Percentiles rank a stretch among this genome's conserved stretches.
These are phyloP conservation scores for Caenorhabditis japonica DNA, from an alignment of 2,888 invertebrate genomes.

Conservation along the genomic window DNA sequence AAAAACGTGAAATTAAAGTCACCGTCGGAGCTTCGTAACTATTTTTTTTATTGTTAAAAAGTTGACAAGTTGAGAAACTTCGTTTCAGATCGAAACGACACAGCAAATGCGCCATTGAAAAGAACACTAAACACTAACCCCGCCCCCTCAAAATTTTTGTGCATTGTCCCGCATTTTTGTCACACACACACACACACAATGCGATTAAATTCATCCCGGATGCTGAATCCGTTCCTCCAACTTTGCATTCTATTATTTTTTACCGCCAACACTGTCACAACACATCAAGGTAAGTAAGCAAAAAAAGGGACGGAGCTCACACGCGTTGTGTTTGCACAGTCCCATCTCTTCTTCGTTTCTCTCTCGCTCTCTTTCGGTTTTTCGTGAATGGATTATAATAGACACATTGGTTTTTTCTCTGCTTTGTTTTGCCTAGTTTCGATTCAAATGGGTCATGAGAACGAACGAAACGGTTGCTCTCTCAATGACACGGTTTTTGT, in stretches of 20 bases:
- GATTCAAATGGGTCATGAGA: slow-evolving; percentile 4
- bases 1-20: too few species aligned
- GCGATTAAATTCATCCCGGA: slow-evolving; percentile 34
- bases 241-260: slow-evolving; percentile 5
- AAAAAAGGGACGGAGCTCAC: background rate
- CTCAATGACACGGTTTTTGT: slow-evolving; percentile 2
- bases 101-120: slow-evolving; percentile 28
- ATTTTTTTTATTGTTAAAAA: background rate
- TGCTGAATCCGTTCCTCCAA: slow-evolving; percentile 19
- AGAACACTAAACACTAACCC: slow-evolving; percentile 11
- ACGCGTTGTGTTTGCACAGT: slow-evolving; percentile 22
- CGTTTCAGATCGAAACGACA: slow-evolving; percentile 42
- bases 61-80: background rate
- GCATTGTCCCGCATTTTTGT: too few species aligned
- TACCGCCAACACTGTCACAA: background rate
- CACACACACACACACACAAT: slow-evolving; percentile 14
- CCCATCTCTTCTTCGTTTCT: background rate
- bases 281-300: slow-evolving; percentile 43
- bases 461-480: too few species aligned
- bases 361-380: too few species aligned
- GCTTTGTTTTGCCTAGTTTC: slow-evolving; percentile 1
- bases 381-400: slow-evolving; percentile 41
- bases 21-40: too few species aligned
- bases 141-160: background rate
- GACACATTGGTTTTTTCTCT: slow-evolving; percentile 27